Percentiles rank a stretch among this genome's conserved stretches.
Conservation (phyloP, 2,888 invertebrate species). For the Acronicta alni region DNA sequence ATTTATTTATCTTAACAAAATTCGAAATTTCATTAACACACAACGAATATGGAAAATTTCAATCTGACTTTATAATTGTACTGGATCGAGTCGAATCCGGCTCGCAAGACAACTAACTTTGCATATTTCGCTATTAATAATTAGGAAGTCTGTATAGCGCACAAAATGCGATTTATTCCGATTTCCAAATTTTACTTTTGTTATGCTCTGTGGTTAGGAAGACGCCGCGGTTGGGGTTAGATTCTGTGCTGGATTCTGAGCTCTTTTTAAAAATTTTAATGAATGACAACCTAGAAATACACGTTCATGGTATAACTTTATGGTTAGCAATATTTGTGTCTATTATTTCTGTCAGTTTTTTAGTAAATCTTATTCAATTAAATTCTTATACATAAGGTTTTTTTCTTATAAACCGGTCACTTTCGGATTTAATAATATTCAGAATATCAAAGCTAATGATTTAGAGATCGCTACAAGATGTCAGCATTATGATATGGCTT, state of each 20-base stretch:
- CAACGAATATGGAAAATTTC: conserved; percentile 75
- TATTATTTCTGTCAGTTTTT: background rate
- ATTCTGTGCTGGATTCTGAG: conserved; percentile 23
- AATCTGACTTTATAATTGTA: conserved; percentile 85
- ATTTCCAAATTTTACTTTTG: conserved; percentile 62
- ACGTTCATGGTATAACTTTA: too few species aligned
- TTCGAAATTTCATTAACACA: conserved; percentile 66
- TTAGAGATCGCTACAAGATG: too few species aligned
- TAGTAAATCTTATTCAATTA: background rate
- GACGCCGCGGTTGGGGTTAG: conserved; percentile 12
- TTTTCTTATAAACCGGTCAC: background rate
- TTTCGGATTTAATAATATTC: too few species aligned
- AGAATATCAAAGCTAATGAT: too few species aligned
- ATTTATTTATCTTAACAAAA: conserved; percentile 41
- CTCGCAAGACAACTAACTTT: conserved; percentile 79
- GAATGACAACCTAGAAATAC: background rate
- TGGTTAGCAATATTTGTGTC: background rate
- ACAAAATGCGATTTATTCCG: conserved; percentile 73
- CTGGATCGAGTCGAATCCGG: conserved; percentile 60
- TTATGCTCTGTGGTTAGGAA: conserved; percentile 18
- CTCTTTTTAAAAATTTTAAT: background rate
- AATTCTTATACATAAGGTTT: too few species aligned
- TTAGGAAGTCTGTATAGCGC: conserved; percentile 70
- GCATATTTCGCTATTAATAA: conserved; percentile 85
- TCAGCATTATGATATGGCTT: too few species aligned